Base-by-base conservation (phyloP, 2,797 vertebrate genomes). In the Iguana delicatissima region DNA sequence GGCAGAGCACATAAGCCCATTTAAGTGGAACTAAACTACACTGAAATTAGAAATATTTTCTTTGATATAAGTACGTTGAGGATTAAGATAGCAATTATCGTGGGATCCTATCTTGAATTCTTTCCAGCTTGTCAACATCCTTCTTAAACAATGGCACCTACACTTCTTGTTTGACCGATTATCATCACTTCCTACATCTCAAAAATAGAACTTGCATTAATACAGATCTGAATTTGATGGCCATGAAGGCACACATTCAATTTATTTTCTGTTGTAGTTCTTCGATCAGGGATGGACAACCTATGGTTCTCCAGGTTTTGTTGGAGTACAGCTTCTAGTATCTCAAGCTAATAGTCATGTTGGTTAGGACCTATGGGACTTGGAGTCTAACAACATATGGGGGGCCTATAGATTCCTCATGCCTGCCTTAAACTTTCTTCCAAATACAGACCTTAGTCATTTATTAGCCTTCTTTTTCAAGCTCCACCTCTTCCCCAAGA, bases 61-160 rank as follows among this genome's bases (percentile, higher is more conserved):
- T 89, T 55, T 80, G 74, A 89, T 84, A 62, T 62, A 89, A 76
- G 57, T 50, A 62, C 38, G n/a, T 79, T 69, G 7, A 72, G 50
- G 46, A 69, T 62, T 46, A n/a, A 29, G n/a, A n/a, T 42, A 55
- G 24, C 42, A 24, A 77, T 55, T 6, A 52, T 55, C 22, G 29
- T 52, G 64, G 22, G 13, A 52, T 55, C 13, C 50, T 67, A 69
- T 67, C 52, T 50, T 26, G 72, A 64, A 64, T 89, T 84, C 38
- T 50, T 84, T 89, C 42, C 57, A 84, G 32, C 29, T 62, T 76
- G 42, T 35, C 82, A 89, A 84, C 42, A 52, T 84, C 59, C 81
- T 6, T 64, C 73, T 77, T 77, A 35, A 57, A 59, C 35, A 74
- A 46, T 79, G 35, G 16, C 42, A 80, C 9, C 52, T 18, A 76